Percentiles rank a stretch among this genome's conserved stretches.
phyloP scores from a whole-genome alignment of 2,888 invertebrate genomes.

The Ichneumon xanthorius region DNA sequence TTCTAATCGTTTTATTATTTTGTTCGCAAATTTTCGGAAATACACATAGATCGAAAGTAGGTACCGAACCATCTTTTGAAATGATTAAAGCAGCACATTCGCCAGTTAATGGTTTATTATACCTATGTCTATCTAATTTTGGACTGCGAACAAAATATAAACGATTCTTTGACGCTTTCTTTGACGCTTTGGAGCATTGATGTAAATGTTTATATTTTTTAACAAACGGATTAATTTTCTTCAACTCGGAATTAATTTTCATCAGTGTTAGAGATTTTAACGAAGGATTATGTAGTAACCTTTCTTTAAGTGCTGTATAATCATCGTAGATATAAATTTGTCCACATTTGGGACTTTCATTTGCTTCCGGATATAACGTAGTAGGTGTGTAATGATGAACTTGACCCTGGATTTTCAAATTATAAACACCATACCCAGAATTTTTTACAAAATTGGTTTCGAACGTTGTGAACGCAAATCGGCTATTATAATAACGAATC shows the following conservation, averaged over 20 bases:
- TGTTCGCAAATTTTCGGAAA: constrained; percentile 18
- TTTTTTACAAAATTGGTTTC: constrained; percentile 7
- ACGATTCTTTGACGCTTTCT: background rate
- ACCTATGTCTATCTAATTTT: background rate
- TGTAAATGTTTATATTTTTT: constrained; percentile 18
- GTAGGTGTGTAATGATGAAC: constrained; percentile 12
- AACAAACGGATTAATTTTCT: constrained; percentile 27
- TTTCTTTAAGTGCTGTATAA: constrained; percentile 10
- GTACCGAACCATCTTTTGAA: constrained; percentile 3
- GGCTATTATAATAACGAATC: constrained; percentile 4
- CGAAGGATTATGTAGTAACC: background rate
- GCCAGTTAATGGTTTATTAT: background rate
- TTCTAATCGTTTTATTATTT: constrained; percentile 4
- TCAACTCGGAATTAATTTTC: constrained; percentile 11
- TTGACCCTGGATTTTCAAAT: constrained; percentile 16
- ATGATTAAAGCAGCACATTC: background rate
- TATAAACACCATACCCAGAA: constrained; percentile 2
- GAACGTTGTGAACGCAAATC: constrained; percentile 24
- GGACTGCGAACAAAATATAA: background rate
- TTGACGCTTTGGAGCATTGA: background rate
- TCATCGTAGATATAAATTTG: constrained; percentile 26
- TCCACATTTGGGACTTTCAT: constrained; percentile 19
- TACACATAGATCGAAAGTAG: constrained; percentile 19
- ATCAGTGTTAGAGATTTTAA: constrained; percentile 4
- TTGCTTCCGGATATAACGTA: constrained; percentile 1